Evolutionary conservation across 2,113 vertebrate species (phyloP), one percentile per base, ranked within the genome.

Genomic region (Cettia cetti): DNA sequence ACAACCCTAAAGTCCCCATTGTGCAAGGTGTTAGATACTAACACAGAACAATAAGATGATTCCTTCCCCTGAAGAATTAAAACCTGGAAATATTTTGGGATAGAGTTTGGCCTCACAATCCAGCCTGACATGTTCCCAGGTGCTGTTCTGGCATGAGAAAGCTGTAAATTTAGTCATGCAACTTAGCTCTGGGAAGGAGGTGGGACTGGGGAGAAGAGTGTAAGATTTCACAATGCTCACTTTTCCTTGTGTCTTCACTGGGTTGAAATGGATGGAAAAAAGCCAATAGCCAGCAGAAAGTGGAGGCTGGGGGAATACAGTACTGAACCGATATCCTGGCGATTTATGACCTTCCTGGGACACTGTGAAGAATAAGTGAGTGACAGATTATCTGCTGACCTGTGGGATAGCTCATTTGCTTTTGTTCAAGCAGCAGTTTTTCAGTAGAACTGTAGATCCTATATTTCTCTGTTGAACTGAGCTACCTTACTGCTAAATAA

Each of bases 361-460:
- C 63, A 63, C 50, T 47, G 31, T 84, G 81, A 89, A 85, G 89
- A 92, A 85, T 72, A 50, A 91, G 37, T 86, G 92, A 95, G 76
- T 92, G 82, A 91, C 86, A 94, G 82, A 89, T 91, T 71, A 89
- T 89, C 89, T 80, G 39, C 70, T 95, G 89, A 85, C 93, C 91
- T 63, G 39, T 7, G 5, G 49, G 63, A 70, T 47, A 93, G 70
- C 75, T 93, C 82, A 72, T 95, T 92, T 91, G 75, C 93, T 94
- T 90, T 93, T 94, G 82, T 92, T 94, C 82, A 86, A 92, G 54
- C 39, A 92, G 71, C 35, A 88, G 70, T 80, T 95, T 92, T 95
- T 80, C 82, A 56, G 74, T 31, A 47, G 82, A 86, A 77, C 11
- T 66, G 47, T 42, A 74, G 75, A 33, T 86, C 60, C 5, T 20